Base-by-base conservation (phyloP, 2,888 invertebrate species). In the Drosophila phalerata region DNA sequence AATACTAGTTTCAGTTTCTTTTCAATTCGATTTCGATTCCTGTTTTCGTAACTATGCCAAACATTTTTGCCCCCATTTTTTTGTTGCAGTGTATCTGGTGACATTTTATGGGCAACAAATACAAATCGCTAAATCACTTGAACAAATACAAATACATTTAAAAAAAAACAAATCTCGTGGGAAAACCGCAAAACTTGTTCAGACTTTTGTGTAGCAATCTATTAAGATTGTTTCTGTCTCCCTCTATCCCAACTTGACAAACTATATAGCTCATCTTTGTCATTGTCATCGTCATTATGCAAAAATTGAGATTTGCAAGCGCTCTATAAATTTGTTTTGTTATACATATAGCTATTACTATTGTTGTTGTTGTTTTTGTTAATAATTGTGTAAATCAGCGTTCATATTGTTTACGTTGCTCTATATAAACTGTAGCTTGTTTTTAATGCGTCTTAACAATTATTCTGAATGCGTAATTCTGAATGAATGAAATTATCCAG, bases 111-210 rank as follows among this genome's bases (percentile, higher is more conserved):
- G 51, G 47, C 17, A 61, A 28, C 52, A 43, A 48, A 51, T 15
- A 43, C 43, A 69, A 80, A 64, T 68, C 81, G 42, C 38, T 48
- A 61, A 81, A 81, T 81, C 79, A 75, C 68, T 75, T 66, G 57
- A 52, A 47, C 58, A 73, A 73, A 73, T 49, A 66, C 57, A 49
- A 48, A 40, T 56, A 28, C n/a, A n/a, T n/a, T n/a, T 8, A 8
- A 28, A 28, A 28, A 28, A 66, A 67, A 49, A 32, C 30, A 56
- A 56, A 71, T 25, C 37, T 80, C 77, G 83, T 81, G 81, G 80
- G 81, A 82, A 81, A 81, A 67, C 74, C 74, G 65, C 76, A 69
- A 69, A 74, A 62, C 68, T 80, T 60, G 66, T 43, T 62, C 62
- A 43, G 48, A 63, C 38, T 51, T 77, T 60, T 55, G 57, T 75